These are phyloP conservation scores for Ibycter americanus DNA, from an alignment of 2,797 vertebrate species.

Conservation along the genomic window DNA sequence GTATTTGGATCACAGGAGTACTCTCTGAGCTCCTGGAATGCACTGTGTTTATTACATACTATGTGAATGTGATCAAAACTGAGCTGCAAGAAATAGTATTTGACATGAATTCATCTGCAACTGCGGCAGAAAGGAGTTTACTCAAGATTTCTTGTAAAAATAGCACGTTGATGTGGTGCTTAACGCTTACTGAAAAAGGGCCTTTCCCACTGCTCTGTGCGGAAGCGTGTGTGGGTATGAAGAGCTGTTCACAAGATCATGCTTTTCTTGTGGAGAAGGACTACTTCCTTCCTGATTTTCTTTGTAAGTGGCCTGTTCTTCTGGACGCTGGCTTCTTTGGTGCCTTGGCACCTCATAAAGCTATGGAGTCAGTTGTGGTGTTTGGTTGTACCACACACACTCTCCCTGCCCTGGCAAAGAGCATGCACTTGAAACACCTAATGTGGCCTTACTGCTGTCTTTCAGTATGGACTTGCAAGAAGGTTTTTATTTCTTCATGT, in stretches of 20 bases:
- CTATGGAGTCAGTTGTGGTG: not conserved
- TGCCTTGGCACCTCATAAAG: not conserved
- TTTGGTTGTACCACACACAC: no score
- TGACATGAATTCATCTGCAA: not conserved
- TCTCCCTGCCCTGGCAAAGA: not conserved
- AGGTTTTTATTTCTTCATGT: not conserved
- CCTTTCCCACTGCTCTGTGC: fast-evolving
- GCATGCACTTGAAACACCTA: not conserved
- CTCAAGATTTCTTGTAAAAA: not conserved
- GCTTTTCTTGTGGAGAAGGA: not conserved
- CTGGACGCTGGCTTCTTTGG: not conserved
- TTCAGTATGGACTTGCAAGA: fast-evolving
- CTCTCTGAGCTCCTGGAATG: not conserved
- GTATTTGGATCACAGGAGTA: fast-evolving
- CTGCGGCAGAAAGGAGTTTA: not conserved
- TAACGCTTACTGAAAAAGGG: not conserved
- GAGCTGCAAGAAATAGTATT: not conserved
- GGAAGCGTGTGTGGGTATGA: not conserved
- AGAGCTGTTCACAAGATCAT: not conserved
- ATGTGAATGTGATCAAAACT: not conserved
- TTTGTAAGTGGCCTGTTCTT: not conserved
- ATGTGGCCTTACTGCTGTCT: not conserved
- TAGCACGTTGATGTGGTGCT: fast-evolving
- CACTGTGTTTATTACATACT: fast-evolving
- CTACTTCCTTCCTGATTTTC: not conserved